A percentile compares a stretch with the other conserved stretches of the same genome.
These are phyloP conservation scores for Paramisgurnus dabryanus DNA, from an alignment of 2,113 vertebrate genomes.

Conservation along the genomic window DNA sequence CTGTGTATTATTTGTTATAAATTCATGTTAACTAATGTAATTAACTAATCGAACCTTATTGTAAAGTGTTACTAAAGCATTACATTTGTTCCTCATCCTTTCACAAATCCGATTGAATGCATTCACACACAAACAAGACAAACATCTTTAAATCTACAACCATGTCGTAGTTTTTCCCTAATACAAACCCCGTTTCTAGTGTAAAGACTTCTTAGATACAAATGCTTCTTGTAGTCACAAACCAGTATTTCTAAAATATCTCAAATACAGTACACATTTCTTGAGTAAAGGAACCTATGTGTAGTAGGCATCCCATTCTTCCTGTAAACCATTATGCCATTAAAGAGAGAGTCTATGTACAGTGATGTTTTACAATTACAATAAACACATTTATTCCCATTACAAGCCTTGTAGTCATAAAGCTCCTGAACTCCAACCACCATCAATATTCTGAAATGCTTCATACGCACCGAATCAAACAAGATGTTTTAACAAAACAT, in stretches of 20 bases:
- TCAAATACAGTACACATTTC: constrained; percentile 1
- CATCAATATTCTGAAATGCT: constrained; percentile 17
- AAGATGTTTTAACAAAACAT: neutral
- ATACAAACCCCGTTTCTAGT: constrained; percentile 20
- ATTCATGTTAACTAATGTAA: too few relatives aligned
- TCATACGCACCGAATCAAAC: neutral
- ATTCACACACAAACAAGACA: neutral
- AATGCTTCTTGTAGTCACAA: neutral
- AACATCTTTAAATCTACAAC: constrained; percentile 20
- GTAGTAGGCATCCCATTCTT: neutral
- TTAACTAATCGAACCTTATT: too few relatives aligned
- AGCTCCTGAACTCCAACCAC: neutral
- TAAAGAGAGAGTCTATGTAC: constrained; percentile 11
- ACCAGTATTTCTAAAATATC: constrained; percentile 16
- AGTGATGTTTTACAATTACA: neutral
- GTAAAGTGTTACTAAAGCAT: too few relatives aligned
- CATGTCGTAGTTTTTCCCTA: neutral
- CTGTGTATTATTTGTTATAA: too few relatives aligned
- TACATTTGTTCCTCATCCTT: neutral
- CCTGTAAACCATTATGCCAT: neutral
- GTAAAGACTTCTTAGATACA: neutral
- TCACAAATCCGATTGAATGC: constrained; percentile 7
- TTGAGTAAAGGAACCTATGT: neutral
- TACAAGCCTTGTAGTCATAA: neutral
- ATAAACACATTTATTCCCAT: neutral